Evolutionary conservation across 2,888 invertebrate genomes (phyloP).

Genomic region (Margaritifera margaritifera): DNA sequence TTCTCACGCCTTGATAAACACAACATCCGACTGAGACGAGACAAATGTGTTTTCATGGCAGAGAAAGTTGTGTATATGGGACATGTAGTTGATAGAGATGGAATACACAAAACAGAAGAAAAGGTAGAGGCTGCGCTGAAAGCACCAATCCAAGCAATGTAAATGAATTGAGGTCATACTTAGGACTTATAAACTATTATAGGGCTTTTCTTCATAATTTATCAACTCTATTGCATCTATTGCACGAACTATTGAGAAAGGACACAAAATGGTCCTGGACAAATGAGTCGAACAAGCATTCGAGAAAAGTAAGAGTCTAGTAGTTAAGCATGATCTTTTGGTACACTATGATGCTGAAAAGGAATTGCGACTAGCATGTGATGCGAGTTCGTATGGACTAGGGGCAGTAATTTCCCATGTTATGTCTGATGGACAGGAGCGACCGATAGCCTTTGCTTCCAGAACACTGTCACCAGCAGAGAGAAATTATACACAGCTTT

Average conservation of each 20-base stretch:
- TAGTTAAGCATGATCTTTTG: constrained; percentile 5
- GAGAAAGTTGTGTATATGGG: too few relatives aligned
- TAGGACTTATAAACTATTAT: too few relatives aligned
- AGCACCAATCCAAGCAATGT: too few relatives aligned
- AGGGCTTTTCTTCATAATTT: constrained; percentile 21
- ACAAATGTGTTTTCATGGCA: too few relatives aligned
- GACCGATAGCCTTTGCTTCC: constrained; percentile 24
- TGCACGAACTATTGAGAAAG: constrained; percentile 12
- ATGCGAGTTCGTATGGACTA: constrained; percentile 60
- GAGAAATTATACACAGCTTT: constrained; percentile 64
- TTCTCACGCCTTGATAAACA: too few relatives aligned
- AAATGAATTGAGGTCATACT: too few relatives aligned
- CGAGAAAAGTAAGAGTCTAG: constrained; percentile 8
- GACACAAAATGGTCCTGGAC: constrained; percentile 9
- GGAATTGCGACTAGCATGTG: constrained; percentile 31
- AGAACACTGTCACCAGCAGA: constrained; percentile 70
- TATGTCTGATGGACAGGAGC: constrained; percentile 14
- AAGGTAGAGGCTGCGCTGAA: too few relatives aligned
- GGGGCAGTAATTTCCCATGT: constrained; percentile 54
- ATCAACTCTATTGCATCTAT: constrained; percentile 16
- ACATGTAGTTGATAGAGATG: too few relatives aligned
- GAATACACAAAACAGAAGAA: too few relatives aligned
- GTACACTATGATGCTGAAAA: constrained; percentile 12
- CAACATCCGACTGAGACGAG: too few relatives aligned
- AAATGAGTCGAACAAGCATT: background rate